Conservation (phyloP, 1,140 invertebrate species). For the Psix sp. region DNA sequence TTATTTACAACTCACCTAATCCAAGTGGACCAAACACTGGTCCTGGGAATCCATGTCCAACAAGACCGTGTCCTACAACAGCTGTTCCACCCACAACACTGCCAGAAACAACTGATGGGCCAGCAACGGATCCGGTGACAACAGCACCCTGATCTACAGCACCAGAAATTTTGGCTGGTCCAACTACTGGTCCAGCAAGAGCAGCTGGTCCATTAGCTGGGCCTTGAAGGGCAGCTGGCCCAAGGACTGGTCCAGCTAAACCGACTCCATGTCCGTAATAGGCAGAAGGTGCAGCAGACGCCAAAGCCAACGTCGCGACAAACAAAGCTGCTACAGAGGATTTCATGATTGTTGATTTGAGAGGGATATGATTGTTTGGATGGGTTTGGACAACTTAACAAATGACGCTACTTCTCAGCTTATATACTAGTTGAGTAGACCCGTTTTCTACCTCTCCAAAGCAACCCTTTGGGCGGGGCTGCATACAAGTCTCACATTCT, state of each 20-base stretch:
- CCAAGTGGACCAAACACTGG: neutral
- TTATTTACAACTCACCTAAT: too few species aligned
- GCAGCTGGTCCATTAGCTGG: slow-evolving; percentile 64
- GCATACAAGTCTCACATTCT: slow-evolving; percentile 70
- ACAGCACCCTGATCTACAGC: slow-evolving; percentile 72
- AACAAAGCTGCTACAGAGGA: slow-evolving; percentile 62
- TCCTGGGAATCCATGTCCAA: slow-evolving; percentile 6
- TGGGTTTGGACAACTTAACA: slow-evolving; percentile 61
- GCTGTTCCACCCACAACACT: slow-evolving; percentile 67
- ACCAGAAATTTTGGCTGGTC: slow-evolving; percentile 71
- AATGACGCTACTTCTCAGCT: slow-evolving; percentile 55
- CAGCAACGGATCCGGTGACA: slow-evolving; percentile 73
- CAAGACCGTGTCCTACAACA: slow-evolving; percentile 35
- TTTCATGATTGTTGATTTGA: slow-evolving; percentile 61
- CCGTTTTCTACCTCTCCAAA: slow-evolving; percentile 56
- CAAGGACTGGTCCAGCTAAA: slow-evolving; percentile 65
- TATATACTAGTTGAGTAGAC: slow-evolving; percentile 67
- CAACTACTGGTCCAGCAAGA: slow-evolving; percentile 68
- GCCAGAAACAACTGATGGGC: slow-evolving; percentile 71
- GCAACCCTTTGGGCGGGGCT: slow-evolving; percentile 73
- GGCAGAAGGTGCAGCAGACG: slow-evolving; percentile 67
- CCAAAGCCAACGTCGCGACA: slow-evolving; percentile 63
- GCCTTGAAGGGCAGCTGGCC: slow-evolving; percentile 65
- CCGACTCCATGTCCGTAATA: slow-evolving; percentile 61
- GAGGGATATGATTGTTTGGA: slow-evolving; percentile 25